Percentiles rank a stretch among this genome's conserved stretches.
phyloP scores from a whole-genome alignment of 2,888 invertebrate genomes.

The Luperina nickerlii region DNA sequence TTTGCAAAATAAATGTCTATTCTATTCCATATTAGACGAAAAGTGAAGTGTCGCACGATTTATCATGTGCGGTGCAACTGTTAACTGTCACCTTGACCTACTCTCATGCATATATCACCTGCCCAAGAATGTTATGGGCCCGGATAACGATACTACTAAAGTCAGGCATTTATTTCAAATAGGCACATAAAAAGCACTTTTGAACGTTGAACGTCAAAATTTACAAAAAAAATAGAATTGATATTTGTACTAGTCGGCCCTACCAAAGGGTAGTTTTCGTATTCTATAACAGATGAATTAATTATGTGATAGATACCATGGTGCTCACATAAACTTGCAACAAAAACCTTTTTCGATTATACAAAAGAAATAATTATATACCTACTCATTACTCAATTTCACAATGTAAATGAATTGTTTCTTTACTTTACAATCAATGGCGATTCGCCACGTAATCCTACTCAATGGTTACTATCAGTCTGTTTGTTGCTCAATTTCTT shows the following conservation, averaged over 20 bases:
- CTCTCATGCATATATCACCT: neutral
- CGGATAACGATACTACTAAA: neutral
- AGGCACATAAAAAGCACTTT: too few relatives aligned
- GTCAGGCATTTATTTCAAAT: too few relatives aligned
- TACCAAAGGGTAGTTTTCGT: too few relatives aligned
- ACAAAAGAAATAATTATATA: conserved; percentile 14
- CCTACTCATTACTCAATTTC: conserved; percentile 33
- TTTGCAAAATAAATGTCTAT: too few relatives aligned
- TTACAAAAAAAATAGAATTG: too few relatives aligned
- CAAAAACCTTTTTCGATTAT: conserved; percentile 32
- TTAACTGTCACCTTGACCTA: neutral
- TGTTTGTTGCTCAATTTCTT: conserved; percentile 41
- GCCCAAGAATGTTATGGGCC: neutral
- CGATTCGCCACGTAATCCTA: conserved; percentile 47
- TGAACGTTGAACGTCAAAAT: too few relatives aligned
- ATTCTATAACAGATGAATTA: too few relatives aligned
- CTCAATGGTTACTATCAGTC: conserved; percentile 39
- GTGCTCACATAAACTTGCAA: conserved; percentile 24
- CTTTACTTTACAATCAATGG: conserved; percentile 34
- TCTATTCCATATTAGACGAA: neutral
- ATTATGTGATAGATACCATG: neutral
- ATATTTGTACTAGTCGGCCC: too few relatives aligned
- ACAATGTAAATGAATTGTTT: conserved; percentile 45
- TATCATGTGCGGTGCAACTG: neutral
- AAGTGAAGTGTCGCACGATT: neutral